These are phyloP conservation scores for Hippocampus abdominalis DNA, from an alignment of 2,113 vertebrate genomes.

Conservation along the genomic window DNA sequence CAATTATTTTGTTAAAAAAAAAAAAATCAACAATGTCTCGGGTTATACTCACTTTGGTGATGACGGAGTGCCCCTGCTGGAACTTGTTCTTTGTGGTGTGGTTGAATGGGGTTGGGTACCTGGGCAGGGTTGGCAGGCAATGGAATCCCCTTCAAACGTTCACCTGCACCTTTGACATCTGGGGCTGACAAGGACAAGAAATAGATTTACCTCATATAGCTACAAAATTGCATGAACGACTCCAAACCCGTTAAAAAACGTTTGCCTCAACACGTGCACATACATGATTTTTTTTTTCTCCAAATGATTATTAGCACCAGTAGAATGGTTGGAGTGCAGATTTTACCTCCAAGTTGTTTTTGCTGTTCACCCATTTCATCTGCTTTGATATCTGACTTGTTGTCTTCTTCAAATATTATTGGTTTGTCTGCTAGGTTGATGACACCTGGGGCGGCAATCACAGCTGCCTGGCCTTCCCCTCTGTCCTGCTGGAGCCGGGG, in stretches of 20 bases:
- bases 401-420: slow-evolving; percentile 67
- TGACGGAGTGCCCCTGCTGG: slow-evolving; percentile 63
- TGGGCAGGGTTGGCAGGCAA: slow-evolving; percentile 77
- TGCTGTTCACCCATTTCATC: slow-evolving; percentile 74
- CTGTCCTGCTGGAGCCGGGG: slow-evolving; percentile 63
- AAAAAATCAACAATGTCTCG: too few species aligned
- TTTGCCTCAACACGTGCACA: not conserved
- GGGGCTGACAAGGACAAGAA: slow-evolving; percentile 51
- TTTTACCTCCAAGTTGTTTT: slow-evolving; percentile 63
- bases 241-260: not conserved
- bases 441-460: slow-evolving; percentile 16
- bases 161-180: slow-evolving; percentile 54
- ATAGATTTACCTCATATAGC: not conserved
- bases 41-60: slow-evolving; percentile 72
- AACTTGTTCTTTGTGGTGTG: slow-evolving; percentile 57
- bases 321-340: not conserved
- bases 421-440: slow-evolving; percentile 59
- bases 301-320: not conserved
- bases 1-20: not conserved
- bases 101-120: slow-evolving; percentile 74
- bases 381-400: slow-evolving; percentile 67
- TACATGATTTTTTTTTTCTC: not conserved
- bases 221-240: not conserved
- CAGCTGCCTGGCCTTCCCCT: slow-evolving; percentile 32
- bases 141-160: slow-evolving; percentile 67